Evolutionary conservation across 2,888 invertebrate species (phyloP), one percentile per base, ranked within the genome.

Genomic region (Rhagonycha fulva): DNA sequence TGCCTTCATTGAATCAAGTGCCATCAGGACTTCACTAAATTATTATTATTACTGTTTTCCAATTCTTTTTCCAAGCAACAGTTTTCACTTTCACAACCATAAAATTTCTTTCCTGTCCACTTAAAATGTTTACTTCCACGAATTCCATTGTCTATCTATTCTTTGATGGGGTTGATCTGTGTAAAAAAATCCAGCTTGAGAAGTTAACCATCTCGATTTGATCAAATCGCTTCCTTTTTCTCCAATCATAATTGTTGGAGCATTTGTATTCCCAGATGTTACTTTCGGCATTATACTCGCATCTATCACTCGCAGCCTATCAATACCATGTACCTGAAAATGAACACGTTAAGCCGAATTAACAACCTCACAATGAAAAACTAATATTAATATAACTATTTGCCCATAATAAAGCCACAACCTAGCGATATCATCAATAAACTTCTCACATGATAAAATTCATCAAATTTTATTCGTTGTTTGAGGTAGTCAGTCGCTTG

Each of bases 231-330:
- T 89, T 1, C 90, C 92, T 72, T 92, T 91, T 83, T 93, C 93
- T 0, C 89, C 93, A 68, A 93, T 90, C 93, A 93, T 93, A 80
- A 93, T 89, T 76, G 89, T 87, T 3, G 93, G 92, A n/a, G 93
- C 93, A 86, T 93, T 92, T 67, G 93, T 93, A 86, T 93, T 93
- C 30, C 92, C 93, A 0, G 92, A 91, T 9, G 90, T 87, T 3
- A 92, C 92, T 0, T 89, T 84, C 3, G 93, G 94, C 91, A 94
- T 92, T 70, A 93, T 88, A 81, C 93, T 93, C 1, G 93, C 92
- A 85, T 94, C 94, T 2, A 92, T 92, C 66, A 94, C 93, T 9
- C 94, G 88, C 24, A 94, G 88, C 0, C 92, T 88, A 83, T 91
- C 90, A 1, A 94, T 86, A 0, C 93, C 93, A 85, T 92, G 90